Percentiles rank a stretch among this genome's conserved stretches.
These are phyloP conservation scores for Dendropsophus ebraccatus DNA, from an alignment of 2,113 vertebrate genomes.

Conservation along the genomic window DNA sequence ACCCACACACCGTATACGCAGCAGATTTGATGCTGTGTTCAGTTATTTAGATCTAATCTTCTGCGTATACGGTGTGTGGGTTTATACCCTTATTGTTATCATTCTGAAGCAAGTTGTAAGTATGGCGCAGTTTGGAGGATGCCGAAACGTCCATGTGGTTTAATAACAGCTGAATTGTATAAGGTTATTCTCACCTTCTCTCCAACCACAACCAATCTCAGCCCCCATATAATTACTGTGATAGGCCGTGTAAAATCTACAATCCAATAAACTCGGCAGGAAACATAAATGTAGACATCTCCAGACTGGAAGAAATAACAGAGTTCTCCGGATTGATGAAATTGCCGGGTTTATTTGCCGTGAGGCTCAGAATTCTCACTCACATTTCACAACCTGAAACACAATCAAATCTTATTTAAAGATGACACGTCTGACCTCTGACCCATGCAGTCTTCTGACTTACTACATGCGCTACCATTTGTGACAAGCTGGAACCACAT, in stretches of 20 bases:
- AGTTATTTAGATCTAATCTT: no score
- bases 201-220: not conserved
- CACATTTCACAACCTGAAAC: not conserved
- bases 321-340: not conserved
- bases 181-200: not conserved
- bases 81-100: no score
- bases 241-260: not conserved
- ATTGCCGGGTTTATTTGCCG: not conserved
- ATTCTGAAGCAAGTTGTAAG: no score
- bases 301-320: not conserved
- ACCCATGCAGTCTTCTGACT: not conserved
- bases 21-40: no score
- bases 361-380: not conserved
- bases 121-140: no score
- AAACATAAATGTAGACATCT: slow-evolving; percentile 5
- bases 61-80: no score
- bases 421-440: not conserved
- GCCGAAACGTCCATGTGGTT: not conserved
- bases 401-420: not conserved
- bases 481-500: no score
- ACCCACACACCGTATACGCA: no score
- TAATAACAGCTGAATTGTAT: not conserved
- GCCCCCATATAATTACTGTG: not conserved
- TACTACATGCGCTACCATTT: not conserved
- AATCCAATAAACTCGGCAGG: not conserved